Conservation (phyloP, 2,888 invertebrate species). For the Rhogogaster chlorosoma region DNA sequence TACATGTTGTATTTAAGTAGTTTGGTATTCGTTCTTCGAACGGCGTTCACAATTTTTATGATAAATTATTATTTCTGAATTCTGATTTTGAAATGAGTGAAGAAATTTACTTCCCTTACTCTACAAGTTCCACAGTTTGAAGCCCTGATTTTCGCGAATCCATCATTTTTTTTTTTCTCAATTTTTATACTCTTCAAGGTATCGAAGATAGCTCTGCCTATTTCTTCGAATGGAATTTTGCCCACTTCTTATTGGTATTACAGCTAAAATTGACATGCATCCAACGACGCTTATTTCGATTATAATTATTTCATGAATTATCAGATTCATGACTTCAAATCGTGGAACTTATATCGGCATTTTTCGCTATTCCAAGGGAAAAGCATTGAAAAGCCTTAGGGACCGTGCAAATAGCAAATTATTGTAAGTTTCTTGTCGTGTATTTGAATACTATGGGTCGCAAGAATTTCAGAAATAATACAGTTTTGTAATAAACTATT, state of each 20-base stretch:
- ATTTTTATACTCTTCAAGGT: background rate
- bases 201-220: background rate
- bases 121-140: background rate
- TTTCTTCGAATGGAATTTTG: background rate
- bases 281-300: background rate
- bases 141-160: background rate
- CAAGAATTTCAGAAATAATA: background rate
- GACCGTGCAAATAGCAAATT: background rate
- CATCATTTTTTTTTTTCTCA: background rate
- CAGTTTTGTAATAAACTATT: constrained; percentile 2
- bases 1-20: background rate
- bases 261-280: background rate
- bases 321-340: background rate
- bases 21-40: background rate
- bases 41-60: background rate
- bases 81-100: background rate
- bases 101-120: background rate
- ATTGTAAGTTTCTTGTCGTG: background rate
- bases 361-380: background rate
- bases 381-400: background rate
- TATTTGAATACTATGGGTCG: background rate
- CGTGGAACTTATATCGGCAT: background rate
- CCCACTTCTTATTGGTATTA: background rate
- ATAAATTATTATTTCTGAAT: background rate
- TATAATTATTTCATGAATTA: background rate